Base-by-base conservation (phyloP, 37 sponge, comb jelly and placozoan genomes). In the Halisarca cf. caerulea region DNA sequence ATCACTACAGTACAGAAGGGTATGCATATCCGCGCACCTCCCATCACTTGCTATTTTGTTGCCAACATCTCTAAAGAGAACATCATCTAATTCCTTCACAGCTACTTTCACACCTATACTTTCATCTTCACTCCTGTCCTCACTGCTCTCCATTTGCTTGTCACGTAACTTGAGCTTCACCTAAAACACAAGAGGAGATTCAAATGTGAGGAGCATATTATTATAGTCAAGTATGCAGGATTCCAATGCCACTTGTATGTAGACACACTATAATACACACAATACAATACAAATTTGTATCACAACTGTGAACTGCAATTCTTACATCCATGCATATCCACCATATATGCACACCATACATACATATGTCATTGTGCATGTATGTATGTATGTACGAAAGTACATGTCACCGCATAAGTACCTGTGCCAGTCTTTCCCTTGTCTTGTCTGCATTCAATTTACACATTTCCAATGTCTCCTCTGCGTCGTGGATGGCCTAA, bases 41-140 rank as follows among this genome's bases (percentile, higher is more conserved):
- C 92, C 92, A 60, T 84, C 84, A 27, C 80, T 72, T n/a, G 74
- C 77, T 44, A 97, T 97, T 59, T 90, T 92, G 51, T 94, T 85
- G 0, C 98, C 98, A 2, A 97, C 95, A 79, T 97, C 98, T 41
- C 92, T 84, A 59, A 97, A 86, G n/a, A 97, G 86, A 0, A 97
- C 93, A 79, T 97, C 98, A 85, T 97, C 98, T 53, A 97, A 71
- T 73, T 97, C 98, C 62, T 83, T 74, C 54, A 97, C 84, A 17
- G 61, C 82, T 40, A 94, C 91, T 0, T 80, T 86, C 27, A 92
- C 86, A 70, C 94, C 98, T 27, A 83, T 79, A 21, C 80, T 88
- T 20, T 78, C 85, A 42, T 86, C 91, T 37, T 41, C 59, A 83
- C 70, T 71, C 58, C 24, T 25, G 11, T 36, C 59, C 20, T 33